phyloP scores from a whole-genome alignment of 2,888 invertebrate genomes.

The Pseudanteris insignis region DNA sequence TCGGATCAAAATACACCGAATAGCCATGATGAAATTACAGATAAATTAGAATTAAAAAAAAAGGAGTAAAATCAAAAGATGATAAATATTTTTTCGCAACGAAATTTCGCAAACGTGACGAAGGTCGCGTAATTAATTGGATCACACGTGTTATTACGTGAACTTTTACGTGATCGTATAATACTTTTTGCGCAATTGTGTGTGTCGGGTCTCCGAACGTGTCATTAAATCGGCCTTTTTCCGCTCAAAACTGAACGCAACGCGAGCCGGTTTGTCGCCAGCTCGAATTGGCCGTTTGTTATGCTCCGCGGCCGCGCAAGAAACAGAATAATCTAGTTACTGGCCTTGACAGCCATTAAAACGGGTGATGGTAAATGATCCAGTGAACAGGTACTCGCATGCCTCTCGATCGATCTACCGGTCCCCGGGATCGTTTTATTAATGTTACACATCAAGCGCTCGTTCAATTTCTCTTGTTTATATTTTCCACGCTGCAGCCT shows the following conservation, averaged over 20 bases:
- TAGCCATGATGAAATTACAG: slow-evolving; percentile 48
- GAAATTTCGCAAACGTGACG: background rate
- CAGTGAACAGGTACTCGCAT: slow-evolving; percentile 49
- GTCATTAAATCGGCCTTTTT: slow-evolving; percentile 11
- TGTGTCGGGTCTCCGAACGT: slow-evolving; percentile 14
- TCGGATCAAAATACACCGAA: slow-evolving; percentile 60
- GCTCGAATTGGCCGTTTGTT: slow-evolving; percentile 34
- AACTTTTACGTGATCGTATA: background rate
- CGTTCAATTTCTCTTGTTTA: slow-evolving; percentile 43
- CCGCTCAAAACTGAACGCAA: slow-evolving; percentile 14
- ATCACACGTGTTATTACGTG: background rate
- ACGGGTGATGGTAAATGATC: slow-evolving; percentile 48
- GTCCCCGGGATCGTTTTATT: slow-evolving; percentile 40
- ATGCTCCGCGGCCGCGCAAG: slow-evolving; percentile 44
- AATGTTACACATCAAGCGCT: slow-evolving; percentile 32
- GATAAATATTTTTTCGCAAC: background rate
- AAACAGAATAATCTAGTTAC: slow-evolving; percentile 57
- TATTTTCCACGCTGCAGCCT: slow-evolving; percentile 27
- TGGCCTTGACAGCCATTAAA: slow-evolving; percentile 56
- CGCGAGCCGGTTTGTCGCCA: slow-evolving; percentile 40
- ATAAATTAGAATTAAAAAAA: background rate
- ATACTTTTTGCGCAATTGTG: slow-evolving; percentile 15
- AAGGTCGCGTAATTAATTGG: background rate
- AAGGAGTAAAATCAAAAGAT: too few relatives aligned
- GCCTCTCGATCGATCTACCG: slow-evolving; percentile 41